Evolutionary conservation across 2,888 invertebrate genomes (phyloP).

Genomic region (Habrosyne pyritoides): DNA sequence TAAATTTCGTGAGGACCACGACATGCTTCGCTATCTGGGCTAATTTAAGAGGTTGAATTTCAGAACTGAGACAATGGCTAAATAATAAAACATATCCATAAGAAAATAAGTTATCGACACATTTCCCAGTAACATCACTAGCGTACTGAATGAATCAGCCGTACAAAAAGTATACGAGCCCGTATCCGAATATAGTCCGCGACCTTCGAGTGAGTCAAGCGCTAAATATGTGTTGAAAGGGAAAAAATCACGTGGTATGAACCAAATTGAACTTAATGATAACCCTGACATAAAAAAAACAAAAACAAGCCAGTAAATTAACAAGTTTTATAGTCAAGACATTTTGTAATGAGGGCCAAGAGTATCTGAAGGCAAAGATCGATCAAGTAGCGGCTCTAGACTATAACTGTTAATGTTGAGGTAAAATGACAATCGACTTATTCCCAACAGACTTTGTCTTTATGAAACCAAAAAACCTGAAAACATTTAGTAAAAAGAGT

Average conservation of each 20-base stretch:
- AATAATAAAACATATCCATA: neutral
- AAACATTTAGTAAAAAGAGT: neutral
- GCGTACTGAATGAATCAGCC: conserved; percentile 43
- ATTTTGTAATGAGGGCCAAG: neutral
- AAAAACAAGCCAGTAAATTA: neutral
- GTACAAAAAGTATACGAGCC: conserved; percentile 48
- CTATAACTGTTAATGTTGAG: neutral
- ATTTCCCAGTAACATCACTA: conserved; percentile 33
- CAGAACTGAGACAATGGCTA: neutral
- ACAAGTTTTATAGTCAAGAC: neutral
- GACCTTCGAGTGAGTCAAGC: conserved; percentile 66
- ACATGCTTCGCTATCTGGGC: neutral
- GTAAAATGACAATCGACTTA: neutral
- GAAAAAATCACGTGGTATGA: conserved; percentile 18
- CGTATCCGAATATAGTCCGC: conserved; percentile 54
- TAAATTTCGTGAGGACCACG: neutral
- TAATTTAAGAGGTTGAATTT: neutral
- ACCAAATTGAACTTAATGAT: conserved; percentile 9
- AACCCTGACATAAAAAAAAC: conserved; percentile 10
- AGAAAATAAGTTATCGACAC: neutral
- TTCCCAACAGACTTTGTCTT: neutral
- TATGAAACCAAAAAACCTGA: neutral
- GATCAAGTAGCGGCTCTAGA: neutral
- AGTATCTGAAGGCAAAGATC: neutral
- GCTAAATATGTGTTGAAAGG: conserved; percentile 32